A percentile compares a stretch with the other conserved stretches of the same genome.
Evolutionary conservation across 2,888 invertebrate genomes (phyloP).

Genomic region (Megalurothrips usitatus): DNA sequence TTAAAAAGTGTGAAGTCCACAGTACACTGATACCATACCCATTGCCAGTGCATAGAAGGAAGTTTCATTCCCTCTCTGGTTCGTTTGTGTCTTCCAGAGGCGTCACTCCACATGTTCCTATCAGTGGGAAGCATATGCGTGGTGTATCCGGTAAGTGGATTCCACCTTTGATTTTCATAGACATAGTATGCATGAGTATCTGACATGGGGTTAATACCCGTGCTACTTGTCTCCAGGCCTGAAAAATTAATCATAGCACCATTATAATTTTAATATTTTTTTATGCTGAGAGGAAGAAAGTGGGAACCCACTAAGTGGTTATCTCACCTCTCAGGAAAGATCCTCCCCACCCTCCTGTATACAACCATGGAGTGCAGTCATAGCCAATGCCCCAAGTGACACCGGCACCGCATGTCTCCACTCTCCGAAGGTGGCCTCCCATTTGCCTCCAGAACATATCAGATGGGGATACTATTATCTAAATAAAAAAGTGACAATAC

Average conservation of each 20-base stretch:
- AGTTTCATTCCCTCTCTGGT: constrained; percentile 82
- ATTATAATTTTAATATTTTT: too few relatives aligned
- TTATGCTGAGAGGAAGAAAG: neutral
- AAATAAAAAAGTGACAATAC: constrained; percentile 36
- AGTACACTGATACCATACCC: constrained; percentile 54
- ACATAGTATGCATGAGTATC: constrained; percentile 83
- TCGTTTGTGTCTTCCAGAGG: constrained; percentile 74
- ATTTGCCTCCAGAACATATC: constrained; percentile 82
- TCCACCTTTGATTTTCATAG: constrained; percentile 94
- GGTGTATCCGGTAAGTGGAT: constrained; percentile 84
- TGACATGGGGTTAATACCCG: constrained; percentile 67
- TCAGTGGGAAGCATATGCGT: constrained; percentile 81
- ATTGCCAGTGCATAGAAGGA: constrained; percentile 82
- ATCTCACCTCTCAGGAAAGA: constrained; percentile 65
- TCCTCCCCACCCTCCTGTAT: constrained; percentile 86
- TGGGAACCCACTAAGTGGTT: neutral
- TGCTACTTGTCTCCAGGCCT: constrained; percentile 54
- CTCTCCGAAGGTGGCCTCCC: constrained; percentile 76
- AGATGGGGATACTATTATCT: constrained; percentile 64
- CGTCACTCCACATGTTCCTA: constrained; percentile 87
- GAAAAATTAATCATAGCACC: constrained; percentile 20
- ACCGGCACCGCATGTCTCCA: constrained; percentile 72
- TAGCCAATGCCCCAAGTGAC: constrained; percentile 88
- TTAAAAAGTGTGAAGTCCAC: constrained; percentile 3
- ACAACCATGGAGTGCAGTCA: constrained; percentile 84